These are phyloP conservation scores for Suncus etruscus DNA, from an alignment of 2,113 vertebrate genomes.

Conservation along the genomic window DNA sequence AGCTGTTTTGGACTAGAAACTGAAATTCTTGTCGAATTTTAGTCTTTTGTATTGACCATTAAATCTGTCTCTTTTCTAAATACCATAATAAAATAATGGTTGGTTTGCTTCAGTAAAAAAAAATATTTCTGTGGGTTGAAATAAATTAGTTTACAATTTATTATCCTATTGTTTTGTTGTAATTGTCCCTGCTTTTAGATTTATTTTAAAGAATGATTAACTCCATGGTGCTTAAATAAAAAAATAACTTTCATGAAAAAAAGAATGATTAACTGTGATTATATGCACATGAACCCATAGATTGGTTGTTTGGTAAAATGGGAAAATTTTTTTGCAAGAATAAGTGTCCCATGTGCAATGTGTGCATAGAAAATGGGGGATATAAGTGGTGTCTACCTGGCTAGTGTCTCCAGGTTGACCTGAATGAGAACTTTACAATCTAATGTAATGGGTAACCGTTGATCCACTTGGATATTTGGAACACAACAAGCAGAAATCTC, in stretches of 20 bases:
- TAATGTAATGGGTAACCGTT: background rate
- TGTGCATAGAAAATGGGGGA: background rate
- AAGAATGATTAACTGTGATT: slow-evolving; percentile 51
- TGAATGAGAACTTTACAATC: background rate
- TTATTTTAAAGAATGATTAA: slow-evolving; percentile 63
- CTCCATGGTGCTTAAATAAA: no score
- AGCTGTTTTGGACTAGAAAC: slow-evolving; percentile 74
- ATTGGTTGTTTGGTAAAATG: slow-evolving; percentile 51
- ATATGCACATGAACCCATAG: slow-evolving; percentile 16
- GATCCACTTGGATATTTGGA: background rate
- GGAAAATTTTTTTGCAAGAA: slow-evolving; percentile 40
- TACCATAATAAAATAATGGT: slow-evolving; percentile 42
- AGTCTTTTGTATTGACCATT: slow-evolving; percentile 72
- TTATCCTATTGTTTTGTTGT: slow-evolving; percentile 49
- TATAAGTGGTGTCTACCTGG: background rate
- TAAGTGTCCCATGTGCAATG: slow-evolving; percentile 8
- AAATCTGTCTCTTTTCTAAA: slow-evolving; percentile 59
- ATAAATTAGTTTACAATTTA: slow-evolving; percentile 44
- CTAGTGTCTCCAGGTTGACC: background rate
- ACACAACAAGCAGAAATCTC: background rate
- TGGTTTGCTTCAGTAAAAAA: slow-evolving; percentile 56
- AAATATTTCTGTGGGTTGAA: slow-evolving; percentile 49
- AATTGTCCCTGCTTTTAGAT: slow-evolving; percentile 51
- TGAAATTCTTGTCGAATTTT: slow-evolving; percentile 58
- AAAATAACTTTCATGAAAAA: no score